Base-by-base conservation (phyloP, 2,113 vertebrate species). In the Silurus meridionalis region DNA sequence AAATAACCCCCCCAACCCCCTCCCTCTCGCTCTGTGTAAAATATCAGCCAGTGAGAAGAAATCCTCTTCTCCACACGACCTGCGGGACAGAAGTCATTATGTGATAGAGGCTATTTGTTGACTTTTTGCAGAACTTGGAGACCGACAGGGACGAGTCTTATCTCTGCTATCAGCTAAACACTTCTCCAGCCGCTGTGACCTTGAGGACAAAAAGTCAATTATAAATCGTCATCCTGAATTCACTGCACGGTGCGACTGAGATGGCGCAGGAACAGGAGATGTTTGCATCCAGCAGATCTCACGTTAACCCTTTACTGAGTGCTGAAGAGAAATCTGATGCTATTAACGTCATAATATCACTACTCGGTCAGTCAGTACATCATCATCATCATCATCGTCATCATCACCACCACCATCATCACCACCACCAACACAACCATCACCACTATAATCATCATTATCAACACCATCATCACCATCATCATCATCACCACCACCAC, bases 141-240 rank as follows among this genome's bases (percentile, higher is more conserved):
- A 15, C 57, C 14, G n/a, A 15, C 57, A 23, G n/a, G 50, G 0
- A 53, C 53, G 15, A 64, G 72, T n/a, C 61, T 28, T 71, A 87
- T 89, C 88, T 80, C n/a, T 37, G 4, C 66, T 21, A 87, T 89
- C 88, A 82, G 55, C 61, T 63, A 60, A 82, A 87, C 83, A 69
- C 63, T 66, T 48, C 14, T 4, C 55, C 53, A 82, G 57, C 57
- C 52, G 64, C 25, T 5, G 58, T 86, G 81, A 57, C 82, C 81
- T 80, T 57, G 25, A 21, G 66, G 50, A 52, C 28, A 25, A 11
- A 60, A 60, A 10, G 55, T 63, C 21, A 75, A 23, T 50, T 75
- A 80, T 74, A 81, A 84, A 81, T 64, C 11, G 5, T 3, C 21
- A 13, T 74, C 46, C 10, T 8, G 15, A 46, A 46, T 46, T 19